Evolutionary conservation across 2,888 invertebrate species (phyloP).

Genomic region (Morpho achilles): DNA sequence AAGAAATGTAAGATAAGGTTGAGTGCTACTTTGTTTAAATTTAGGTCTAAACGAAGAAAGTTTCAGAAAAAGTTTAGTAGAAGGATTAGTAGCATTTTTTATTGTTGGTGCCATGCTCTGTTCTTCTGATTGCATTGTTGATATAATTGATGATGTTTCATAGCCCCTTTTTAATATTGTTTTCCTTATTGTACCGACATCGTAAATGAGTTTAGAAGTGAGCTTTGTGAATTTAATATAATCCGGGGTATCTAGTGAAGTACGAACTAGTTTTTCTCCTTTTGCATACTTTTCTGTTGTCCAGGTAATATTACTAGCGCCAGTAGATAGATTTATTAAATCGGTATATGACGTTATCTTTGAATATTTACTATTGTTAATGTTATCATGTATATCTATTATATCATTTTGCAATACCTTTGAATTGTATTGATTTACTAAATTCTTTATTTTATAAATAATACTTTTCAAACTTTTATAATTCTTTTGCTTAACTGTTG

Average conservation of each 20-base stretch:
- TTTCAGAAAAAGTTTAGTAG: too few species aligned
- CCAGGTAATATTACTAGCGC: neutral
- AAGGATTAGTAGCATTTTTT: too few species aligned
- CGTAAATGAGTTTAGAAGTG: too few species aligned
- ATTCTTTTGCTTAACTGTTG: slow-evolving; percentile 1
- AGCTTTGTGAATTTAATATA: too few species aligned
- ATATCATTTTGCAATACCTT: slow-evolving; percentile 11
- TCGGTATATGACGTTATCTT: neutral
- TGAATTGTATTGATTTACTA: slow-evolving; percentile 20
- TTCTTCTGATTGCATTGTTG: too few species aligned
- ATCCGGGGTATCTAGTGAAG: neutral
- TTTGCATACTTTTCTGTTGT: slow-evolving; percentile 3
- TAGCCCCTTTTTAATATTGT: too few species aligned
- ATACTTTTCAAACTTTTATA: slow-evolving; percentile 16
- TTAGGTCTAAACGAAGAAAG: too few species aligned
- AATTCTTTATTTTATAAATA: slow-evolving; percentile 24
- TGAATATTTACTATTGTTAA: neutral
- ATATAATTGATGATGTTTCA: too few species aligned
- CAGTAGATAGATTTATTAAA: neutral
- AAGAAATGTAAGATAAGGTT: too few species aligned
- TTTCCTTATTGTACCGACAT: too few species aligned
- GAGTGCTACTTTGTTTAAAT: too few species aligned
- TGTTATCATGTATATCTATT: neutral
- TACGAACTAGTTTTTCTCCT: slow-evolving; percentile 30
- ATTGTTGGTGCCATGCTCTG: too few species aligned